Evolutionary conservation across 2,797 vertebrate genomes (phyloP), one percentile per base, ranked within the genome.

Genomic region (Propithecus deckenii): DNA sequence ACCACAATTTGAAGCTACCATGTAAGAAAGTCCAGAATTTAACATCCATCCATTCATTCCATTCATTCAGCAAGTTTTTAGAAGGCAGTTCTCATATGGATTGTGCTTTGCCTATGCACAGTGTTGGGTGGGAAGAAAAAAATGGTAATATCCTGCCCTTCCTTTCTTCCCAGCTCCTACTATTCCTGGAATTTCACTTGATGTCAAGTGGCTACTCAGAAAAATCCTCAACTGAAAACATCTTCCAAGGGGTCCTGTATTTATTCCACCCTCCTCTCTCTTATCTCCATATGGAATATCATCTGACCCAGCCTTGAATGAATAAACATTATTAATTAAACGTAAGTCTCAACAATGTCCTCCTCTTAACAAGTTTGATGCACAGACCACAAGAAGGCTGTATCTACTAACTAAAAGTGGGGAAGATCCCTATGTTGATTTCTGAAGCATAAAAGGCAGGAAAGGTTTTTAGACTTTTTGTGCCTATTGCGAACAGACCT

Each of bases 151-250:
- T 76, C 20, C 17, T 48, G 32, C 7, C 20, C 22, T 84, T 85
- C 32, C 18, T 55, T 80, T 75, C 43, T 92, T 79, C 35, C 38
- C 14, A 61, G 8, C 46, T 92, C 61, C 23, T 61, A 11, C 35
- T 72, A 46, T 59, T 52, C 6, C 28, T 78, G 22, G 5, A 65
- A 35, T 67, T 84, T 94, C 35, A 55, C 50, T 83, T 72, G 22
- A 86, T 74, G 83, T 91, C 59, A 72, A 96, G 30, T 14, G 17
- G 41, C n/a, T 67, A 89, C 38, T 95, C 18, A 72, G 30, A 74
- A 94, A 72, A 86, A 80, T 90, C 15, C 32, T 93, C 52, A 90
- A 63, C 5, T 13, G 76, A 75, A 94, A 86, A 85, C 35, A 76
- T 25, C 57, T 92, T 83, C 57, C 20, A 50, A 52, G 1, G 10